Conservation (phyloP, 2,113 vertebrate genomes). For the Tilapia sparmanii region DNA sequence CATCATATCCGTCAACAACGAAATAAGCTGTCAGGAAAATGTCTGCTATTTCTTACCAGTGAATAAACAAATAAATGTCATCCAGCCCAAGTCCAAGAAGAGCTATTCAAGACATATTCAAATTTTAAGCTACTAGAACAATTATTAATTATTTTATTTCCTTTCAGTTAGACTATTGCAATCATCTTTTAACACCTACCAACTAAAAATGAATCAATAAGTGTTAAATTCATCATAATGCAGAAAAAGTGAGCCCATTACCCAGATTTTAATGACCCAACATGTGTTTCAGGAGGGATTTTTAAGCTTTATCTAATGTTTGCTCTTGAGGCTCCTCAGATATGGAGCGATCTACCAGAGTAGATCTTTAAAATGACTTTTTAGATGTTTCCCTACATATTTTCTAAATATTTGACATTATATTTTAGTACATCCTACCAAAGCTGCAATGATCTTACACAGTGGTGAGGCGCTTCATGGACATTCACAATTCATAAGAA, state of each 20-base stretch:
- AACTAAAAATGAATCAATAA: background rate
- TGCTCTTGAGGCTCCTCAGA: background rate
- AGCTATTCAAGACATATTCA: background rate
- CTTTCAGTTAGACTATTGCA: background rate
- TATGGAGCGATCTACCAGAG: background rate
- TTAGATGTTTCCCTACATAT: background rate
- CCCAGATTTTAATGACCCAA: background rate
- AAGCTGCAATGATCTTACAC: background rate
- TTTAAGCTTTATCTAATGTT: background rate
- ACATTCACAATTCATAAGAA: background rate
- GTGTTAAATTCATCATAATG: background rate
- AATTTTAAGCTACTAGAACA: background rate
- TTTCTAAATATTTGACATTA: background rate
- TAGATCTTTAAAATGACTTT: background rate
- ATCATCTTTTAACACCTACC: background rate
- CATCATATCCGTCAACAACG: background rate
- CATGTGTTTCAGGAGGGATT: background rate
- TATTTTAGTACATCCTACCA: background rate
- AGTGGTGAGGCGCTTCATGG: background rate
- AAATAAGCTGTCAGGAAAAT: background rate
- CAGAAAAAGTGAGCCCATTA: background rate
- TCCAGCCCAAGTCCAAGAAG: background rate
- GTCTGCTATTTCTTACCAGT: background rate
- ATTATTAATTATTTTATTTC: background rate
- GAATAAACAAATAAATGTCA: background rate